Evolutionary conservation across 2,888 invertebrate genomes (phyloP), one percentile per base, ranked within the genome.

Genomic region (Dugesia japonica): DNA sequence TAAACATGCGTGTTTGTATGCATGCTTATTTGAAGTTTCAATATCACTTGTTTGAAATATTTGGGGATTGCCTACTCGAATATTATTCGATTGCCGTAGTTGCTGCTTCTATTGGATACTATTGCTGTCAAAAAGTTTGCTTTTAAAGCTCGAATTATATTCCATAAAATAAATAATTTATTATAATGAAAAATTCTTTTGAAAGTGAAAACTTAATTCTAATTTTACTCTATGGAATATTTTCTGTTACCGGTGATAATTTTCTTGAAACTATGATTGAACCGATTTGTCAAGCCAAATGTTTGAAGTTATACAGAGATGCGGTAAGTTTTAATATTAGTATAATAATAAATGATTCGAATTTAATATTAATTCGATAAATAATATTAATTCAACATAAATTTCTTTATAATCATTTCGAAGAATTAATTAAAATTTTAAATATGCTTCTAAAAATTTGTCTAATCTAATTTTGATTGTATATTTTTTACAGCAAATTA

Each of bases 51-150:
- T n/a, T 56, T 56, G 4, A 7, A n/a, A 13, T 56, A 13, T 56
- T 20, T 20, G 17, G 56, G n/a, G n/a, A 56, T 56, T 56, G 56
- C 56, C 56, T 56, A 56, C 56, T 56, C 56, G 56, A 56, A 56
- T 56, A 56, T 56, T 56, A 56, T 56, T 56, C 56, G 56, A 56
- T 23, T 20, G 56, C 9, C 56, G 23, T 56, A 23, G 7, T 23
- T n/a, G 4, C 17, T 56, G 23, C 56, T 56, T 56, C 56, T 7
- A 20, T 56, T 23, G 23, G 20, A 56, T n/a, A 56, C 56, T 56
- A 9, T 23, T 56, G 4, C n/a, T 56, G 9, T 56, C 23, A 56
- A 56, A 38, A 56, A 31, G 7, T 31, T 31, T 31, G 31, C 31
- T 31, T 31, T 31, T 31, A 31, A 31, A 56, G n/a, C 56, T 56